Evolutionary conservation across 2,888 invertebrate genomes (phyloP).

Genomic region (Myopa tessellatipennis): DNA sequence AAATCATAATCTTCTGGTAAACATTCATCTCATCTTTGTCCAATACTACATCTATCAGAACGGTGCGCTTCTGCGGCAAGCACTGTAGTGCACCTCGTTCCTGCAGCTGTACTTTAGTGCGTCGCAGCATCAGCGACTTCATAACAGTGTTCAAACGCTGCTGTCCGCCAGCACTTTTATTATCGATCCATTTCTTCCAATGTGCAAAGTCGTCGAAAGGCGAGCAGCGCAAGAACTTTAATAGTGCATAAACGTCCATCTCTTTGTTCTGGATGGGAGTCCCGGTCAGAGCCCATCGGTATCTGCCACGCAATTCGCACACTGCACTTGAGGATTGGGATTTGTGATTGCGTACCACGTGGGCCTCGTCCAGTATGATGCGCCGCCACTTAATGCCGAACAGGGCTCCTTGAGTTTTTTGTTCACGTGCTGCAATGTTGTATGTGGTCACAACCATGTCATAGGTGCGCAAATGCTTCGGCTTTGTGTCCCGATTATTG

Average conservation of each 20-base stretch:
- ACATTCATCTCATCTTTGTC: slow-evolving; percentile 79
- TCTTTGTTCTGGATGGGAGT: slow-evolving; percentile 97
- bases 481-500: slow-evolving; percentile 74
- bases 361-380: slow-evolving; percentile 93
- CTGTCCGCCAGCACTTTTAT: slow-evolving; percentile 81
- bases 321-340: slow-evolving; percentile 79
- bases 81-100: slow-evolving; percentile 72
- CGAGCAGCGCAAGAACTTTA: slow-evolving; percentile 85
- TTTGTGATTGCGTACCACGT: slow-evolving; percentile 90
- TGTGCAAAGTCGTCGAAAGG: slow-evolving; percentile 90
- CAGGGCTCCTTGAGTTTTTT: slow-evolving; percentile 72
- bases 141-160: slow-evolving; percentile 87
- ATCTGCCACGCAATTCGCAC: slow-evolving; percentile 69
- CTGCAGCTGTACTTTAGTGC: slow-evolving; percentile 87
- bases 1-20: slow-evolving; percentile 80
- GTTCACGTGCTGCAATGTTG: slow-evolving; percentile 76
- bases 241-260: slow-evolving; percentile 80
- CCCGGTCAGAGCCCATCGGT: slow-evolving; percentile 90
- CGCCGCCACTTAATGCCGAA: slow-evolving; percentile 84
- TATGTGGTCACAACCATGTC: slow-evolving; percentile 94
- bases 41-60: slow-evolving; percentile 74
- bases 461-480: slow-evolving; percentile 74
- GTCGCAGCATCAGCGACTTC: slow-evolving; percentile 84
- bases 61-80: slow-evolving; percentile 74
- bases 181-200: slow-evolving; percentile 94